Percentiles rank a stretch among this genome's conserved stretches.
Evolutionary conservation across 2,888 invertebrate species (phyloP).

Genomic region (Diaphora mendica): DNA sequence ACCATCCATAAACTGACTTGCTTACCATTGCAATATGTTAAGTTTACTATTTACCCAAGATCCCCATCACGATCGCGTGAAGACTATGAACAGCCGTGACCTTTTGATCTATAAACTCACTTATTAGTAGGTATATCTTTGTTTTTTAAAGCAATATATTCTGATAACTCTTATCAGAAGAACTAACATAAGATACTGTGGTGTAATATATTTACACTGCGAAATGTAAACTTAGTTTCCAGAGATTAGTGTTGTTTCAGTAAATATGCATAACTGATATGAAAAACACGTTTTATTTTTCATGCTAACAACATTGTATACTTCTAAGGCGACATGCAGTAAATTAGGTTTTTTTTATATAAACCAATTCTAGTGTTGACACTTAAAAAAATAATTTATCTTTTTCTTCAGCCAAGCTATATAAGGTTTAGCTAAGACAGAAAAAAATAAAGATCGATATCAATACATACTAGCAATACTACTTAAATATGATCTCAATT

Average conservation of each 20-base stretch:
- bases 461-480: neutral
- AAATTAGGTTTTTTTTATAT: neutral
- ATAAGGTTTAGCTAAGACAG: neutral
- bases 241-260: neutral
- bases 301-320: no score
- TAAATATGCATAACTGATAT: neutral
- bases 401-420: neutral
- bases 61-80: neutral
- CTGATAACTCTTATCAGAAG: neutral
- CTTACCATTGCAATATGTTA: no score
- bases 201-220: neutral
- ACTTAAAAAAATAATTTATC: neutral
- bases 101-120: neutral
- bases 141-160: neutral
- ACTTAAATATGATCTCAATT: neutral
- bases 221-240: neutral
- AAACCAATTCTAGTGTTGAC: neutral
- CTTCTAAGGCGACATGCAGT: neutral
- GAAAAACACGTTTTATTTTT: neutral
- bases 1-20: no score
- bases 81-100: neutral
- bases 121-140: neutral
- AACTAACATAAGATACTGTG: neutral
- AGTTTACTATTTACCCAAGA: no score
- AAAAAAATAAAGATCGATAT: neutral